phyloP scores from a whole-genome alignment of 1,140 invertebrate genomes.

The Psix sp. region DNA sequence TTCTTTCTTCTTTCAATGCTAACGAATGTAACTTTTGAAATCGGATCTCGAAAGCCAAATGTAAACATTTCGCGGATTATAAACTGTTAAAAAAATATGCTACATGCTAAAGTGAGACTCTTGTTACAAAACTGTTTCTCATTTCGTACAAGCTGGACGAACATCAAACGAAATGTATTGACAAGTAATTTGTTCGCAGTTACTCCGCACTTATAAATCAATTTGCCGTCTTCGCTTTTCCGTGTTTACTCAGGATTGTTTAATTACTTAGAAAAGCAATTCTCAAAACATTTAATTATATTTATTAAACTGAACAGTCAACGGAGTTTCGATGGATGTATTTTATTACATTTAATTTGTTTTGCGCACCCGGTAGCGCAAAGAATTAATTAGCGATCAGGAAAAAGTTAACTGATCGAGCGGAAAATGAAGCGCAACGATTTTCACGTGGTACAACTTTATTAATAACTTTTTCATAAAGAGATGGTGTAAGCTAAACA shows the following conservation, averaged over 20 bases:
- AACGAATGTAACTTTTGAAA: not conserved
- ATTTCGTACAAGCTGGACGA: no score
- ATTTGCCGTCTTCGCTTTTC: constrained; percentile 14
- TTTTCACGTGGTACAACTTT: constrained; percentile 11
- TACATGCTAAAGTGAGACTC: no score
- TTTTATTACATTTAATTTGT: constrained; percentile 42
- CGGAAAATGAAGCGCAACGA: constrained; percentile 8
- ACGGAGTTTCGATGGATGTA: constrained; percentile 25
- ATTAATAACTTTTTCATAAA: constrained; percentile 35
- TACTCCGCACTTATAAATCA: constrained; percentile 19
- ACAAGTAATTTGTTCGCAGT: constrained; percentile 1
- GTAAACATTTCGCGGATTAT: no score
- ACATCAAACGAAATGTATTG: no score
- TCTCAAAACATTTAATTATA: constrained; percentile 41
- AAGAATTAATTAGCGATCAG: constrained; percentile 34
- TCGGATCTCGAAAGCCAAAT: no score
- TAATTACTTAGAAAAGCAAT: constrained; percentile 34
- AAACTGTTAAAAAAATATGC: no score
- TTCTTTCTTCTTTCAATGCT: not conserved
- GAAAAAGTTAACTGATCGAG: constrained; percentile 25
- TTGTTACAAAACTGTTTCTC: no score
- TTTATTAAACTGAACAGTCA: constrained; percentile 31
- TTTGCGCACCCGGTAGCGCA: constrained; percentile 4
- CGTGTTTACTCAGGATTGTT: constrained; percentile 9
- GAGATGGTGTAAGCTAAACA: not conserved